These are phyloP conservation scores for Calliphora vicina DNA, from an alignment of 1,140 invertebrate genomes.

Conservation along the genomic window DNA sequence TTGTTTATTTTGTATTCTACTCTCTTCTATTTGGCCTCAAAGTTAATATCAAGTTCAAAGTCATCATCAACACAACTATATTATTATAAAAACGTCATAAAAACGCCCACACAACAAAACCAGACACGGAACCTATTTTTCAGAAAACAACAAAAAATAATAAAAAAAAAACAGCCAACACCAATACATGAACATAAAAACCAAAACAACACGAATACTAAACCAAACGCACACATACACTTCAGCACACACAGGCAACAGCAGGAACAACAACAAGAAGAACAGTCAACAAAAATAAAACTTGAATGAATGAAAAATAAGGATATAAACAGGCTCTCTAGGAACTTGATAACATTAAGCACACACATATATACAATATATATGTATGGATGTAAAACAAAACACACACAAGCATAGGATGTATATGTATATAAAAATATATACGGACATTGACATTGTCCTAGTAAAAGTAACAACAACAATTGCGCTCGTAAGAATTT, in stretches of 20 bases:
- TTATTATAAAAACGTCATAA: slow-evolving; percentile 25
- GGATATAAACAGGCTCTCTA: not conserved
- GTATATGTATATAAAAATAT: too few relatives aligned
- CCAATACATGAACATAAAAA: too few relatives aligned
- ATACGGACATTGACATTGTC: too few relatives aligned
- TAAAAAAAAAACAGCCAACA: too few relatives aligned
- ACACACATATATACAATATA: too few relatives aligned
- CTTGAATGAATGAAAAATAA: not conserved
- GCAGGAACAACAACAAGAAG: not conserved
- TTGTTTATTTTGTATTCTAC: not conserved
- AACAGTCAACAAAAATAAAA: not conserved
- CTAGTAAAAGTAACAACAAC: too few relatives aligned
- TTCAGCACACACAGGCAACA: not conserved
- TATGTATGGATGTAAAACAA: too few relatives aligned
- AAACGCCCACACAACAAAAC: not conserved
- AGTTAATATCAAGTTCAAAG: slow-evolving; percentile 36
- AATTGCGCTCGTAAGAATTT: too few relatives aligned
- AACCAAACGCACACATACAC: not conserved
- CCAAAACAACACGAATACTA: not conserved
- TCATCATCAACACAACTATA: slow-evolving; percentile 14
- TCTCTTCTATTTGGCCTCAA: slow-evolving; percentile 11
- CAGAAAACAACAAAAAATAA: too few relatives aligned
- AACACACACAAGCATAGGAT: too few relatives aligned
- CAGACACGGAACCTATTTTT: slow-evolving; percentile 7
- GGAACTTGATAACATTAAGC: too few relatives aligned